These are phyloP conservation scores for Lithobates sylvaticus DNA, from an alignment of 2,797 vertebrate genomes.

Conservation along the genomic window DNA sequence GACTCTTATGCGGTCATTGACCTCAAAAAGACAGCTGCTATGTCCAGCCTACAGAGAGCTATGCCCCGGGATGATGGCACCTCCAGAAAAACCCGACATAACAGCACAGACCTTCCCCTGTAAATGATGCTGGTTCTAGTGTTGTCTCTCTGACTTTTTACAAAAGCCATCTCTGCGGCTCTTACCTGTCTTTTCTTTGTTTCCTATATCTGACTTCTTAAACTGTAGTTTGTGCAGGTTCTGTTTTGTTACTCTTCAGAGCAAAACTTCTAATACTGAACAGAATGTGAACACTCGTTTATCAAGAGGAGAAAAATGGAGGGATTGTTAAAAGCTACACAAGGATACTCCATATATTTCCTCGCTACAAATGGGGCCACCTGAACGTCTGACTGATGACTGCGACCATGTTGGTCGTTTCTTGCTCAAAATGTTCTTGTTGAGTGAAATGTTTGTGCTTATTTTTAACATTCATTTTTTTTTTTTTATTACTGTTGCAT, in stretches of 20 bases:
- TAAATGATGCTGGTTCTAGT: slow-evolving; percentile 68
- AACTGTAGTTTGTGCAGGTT: neutral
- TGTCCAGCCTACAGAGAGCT: slow-evolving; percentile 97
- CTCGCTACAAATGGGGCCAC: slow-evolving; percentile 2
- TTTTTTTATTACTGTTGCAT: slow-evolving; percentile 32
- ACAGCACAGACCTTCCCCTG: slow-evolving; percentile 99
- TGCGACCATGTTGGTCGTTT: neutral
- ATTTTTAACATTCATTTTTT: slow-evolving; percentile 12
- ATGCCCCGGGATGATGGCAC: slow-evolving; percentile 96
- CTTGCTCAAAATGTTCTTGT: slow-evolving; percentile 29
- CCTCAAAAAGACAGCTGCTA: slow-evolving; percentile 97
- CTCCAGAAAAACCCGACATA: slow-evolving; percentile 96
- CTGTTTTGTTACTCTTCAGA: neutral
- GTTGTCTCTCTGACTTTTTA: slow-evolving; percentile 31
- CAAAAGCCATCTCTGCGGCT: slow-evolving; percentile 47
- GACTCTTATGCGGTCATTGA: slow-evolving; percentile 97
- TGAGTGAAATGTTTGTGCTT: slow-evolving; percentile 16
- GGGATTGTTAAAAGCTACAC: neutral
- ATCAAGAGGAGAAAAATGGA: neutral
- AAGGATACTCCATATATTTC: neutral
- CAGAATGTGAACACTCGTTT: slow-evolving; percentile 52
- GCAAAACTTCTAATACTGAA: slow-evolving; percentile 28
- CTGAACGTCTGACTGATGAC: neutral
- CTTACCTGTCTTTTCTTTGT: slow-evolving; percentile 46
- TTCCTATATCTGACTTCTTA: slow-evolving; percentile 7